Evolutionary conservation across 1,140 invertebrate species (phyloP).

Genomic region (Glomeris maerens): DNA sequence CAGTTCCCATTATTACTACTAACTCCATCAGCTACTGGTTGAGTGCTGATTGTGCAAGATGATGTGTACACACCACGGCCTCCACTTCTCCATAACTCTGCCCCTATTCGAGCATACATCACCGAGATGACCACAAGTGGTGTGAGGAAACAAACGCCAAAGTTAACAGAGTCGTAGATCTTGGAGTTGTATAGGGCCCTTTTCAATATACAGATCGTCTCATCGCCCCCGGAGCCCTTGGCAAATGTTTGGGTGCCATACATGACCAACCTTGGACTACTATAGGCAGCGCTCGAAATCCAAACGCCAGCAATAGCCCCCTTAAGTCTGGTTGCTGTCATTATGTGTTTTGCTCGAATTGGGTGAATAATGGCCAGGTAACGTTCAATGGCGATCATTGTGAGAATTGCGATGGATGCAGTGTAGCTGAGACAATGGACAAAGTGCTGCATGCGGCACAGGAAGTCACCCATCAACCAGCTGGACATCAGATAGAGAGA

Average conservation of each 20-base stretch:
- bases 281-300: slow-evolving; percentile 57
- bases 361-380: slow-evolving; percentile 70
- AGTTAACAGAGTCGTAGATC: slow-evolving; percentile 57
- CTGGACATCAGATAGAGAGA: slow-evolving; percentile 56
- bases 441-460: slow-evolving; percentile 73
- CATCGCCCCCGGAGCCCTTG: slow-evolving; percentile 41
- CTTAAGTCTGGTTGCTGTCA: slow-evolving; percentile 51
- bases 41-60: neutral
- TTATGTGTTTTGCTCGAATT: slow-evolving; percentile 58
- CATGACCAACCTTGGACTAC: slow-evolving; percentile 47
- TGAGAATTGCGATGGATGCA: slow-evolving; percentile 62
- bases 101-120: slow-evolving; percentile 52
- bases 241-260: slow-evolving; percentile 53
- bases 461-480: slow-evolving; percentile 60
- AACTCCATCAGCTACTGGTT: too few species aligned
- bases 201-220: slow-evolving; percentile 56
- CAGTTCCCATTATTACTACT: too few species aligned
- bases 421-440: slow-evolving; percentile 63
- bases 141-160: slow-evolving; percentile 54
- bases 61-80: too few species aligned
- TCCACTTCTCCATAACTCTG: slow-evolving; percentile 53
- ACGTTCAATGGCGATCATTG: slow-evolving; percentile 64
- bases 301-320: slow-evolving; percentile 56
- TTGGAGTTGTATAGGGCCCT: slow-evolving; percentile 57
- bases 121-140: slow-evolving; percentile 57